A percentile compares a stretch with the other conserved stretches of the same genome.
Conservation (phyloP, 1,140 invertebrate genomes). For the Bathynomus jamesi region DNA sequence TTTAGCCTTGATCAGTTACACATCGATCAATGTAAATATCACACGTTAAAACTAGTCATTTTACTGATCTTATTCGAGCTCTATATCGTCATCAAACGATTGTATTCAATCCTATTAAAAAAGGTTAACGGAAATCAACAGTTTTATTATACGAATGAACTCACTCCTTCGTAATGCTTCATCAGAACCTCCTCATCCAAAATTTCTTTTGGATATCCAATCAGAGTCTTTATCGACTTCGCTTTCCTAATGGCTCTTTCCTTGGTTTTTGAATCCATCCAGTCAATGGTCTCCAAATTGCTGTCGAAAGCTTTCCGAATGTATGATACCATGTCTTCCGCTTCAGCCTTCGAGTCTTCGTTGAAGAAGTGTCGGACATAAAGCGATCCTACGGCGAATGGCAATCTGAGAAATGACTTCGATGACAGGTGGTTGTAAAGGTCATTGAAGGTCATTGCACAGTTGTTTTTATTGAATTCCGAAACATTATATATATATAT, state of each 20-base stretch:
- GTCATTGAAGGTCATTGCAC: too few species aligned
- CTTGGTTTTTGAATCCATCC: slow-evolving; percentile 41
- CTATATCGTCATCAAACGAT: too few species aligned
- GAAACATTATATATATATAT: too few species aligned
- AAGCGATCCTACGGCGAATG: slow-evolving; percentile 38
- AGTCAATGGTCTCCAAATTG: slow-evolving; percentile 35
- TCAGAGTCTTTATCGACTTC: slow-evolving; percentile 62
- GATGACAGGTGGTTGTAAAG: too few species aligned
- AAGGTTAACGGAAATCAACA: too few species aligned
- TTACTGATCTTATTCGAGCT: too few species aligned
- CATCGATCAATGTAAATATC: too few species aligned
- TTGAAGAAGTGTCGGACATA: slow-evolving; percentile 39
- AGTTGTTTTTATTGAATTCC: too few species aligned
- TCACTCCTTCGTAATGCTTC: slow-evolving; percentile 58
- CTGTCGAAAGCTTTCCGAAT: slow-evolving; percentile 37
- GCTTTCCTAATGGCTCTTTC: slow-evolving; percentile 62
- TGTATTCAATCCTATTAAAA: neutral
- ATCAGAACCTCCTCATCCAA: slow-evolving; percentile 63
- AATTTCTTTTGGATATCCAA: slow-evolving; percentile 75
- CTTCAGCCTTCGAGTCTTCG: slow-evolving; percentile 36
- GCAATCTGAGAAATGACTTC: slow-evolving; percentile 22
- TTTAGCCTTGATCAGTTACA: too few species aligned
- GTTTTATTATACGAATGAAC: too few species aligned
- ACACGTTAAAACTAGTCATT: too few species aligned
- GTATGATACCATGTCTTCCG: slow-evolving; percentile 38